Percentiles rank a stretch among this genome's conserved stretches.
Evolutionary conservation across 2,113 vertebrate genomes (phyloP).

Genomic region (Pipra filicauda): DNA sequence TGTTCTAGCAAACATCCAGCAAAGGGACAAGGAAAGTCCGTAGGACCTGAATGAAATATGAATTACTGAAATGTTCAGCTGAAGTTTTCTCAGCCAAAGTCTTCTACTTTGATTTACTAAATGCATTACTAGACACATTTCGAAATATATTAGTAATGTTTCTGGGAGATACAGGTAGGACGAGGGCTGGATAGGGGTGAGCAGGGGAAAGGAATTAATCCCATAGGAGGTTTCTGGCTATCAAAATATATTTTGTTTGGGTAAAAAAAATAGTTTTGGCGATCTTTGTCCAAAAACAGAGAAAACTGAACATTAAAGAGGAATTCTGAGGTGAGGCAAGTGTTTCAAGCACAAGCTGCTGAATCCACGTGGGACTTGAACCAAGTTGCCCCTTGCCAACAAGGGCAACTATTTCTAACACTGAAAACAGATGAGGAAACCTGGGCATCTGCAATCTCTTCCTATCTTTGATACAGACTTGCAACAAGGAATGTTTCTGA

Average conservation of each 20-base stretch:
- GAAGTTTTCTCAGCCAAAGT: not conserved
- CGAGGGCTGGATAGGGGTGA: not conserved
- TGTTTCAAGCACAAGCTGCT: not conserved
- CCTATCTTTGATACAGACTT: not conserved
- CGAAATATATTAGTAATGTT: not conserved
- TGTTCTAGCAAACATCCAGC: not conserved
- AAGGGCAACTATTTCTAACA: not conserved
- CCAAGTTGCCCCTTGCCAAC: not conserved
- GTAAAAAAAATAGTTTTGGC: rapidly evolving
- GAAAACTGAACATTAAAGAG: not conserved
- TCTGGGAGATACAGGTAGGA: not conserved
- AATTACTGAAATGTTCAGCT: not conserved
- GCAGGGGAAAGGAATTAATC: not conserved
- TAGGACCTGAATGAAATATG: not conserved
- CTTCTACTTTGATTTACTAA: not conserved
- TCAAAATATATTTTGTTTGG: not conserved
- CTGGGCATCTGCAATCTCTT: not conserved
- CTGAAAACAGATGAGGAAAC: not conserved
- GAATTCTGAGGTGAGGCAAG: not conserved
- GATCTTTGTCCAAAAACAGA: not conserved
- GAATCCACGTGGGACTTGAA: not conserved
- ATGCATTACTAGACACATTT: not conserved
- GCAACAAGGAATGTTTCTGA: not conserved
- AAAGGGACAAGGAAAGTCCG: not conserved
- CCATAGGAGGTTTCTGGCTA: not conserved